phyloP scores from a whole-genome alignment of 2,113 vertebrate species.

The Nycticryphes semicollaris region DNA sequence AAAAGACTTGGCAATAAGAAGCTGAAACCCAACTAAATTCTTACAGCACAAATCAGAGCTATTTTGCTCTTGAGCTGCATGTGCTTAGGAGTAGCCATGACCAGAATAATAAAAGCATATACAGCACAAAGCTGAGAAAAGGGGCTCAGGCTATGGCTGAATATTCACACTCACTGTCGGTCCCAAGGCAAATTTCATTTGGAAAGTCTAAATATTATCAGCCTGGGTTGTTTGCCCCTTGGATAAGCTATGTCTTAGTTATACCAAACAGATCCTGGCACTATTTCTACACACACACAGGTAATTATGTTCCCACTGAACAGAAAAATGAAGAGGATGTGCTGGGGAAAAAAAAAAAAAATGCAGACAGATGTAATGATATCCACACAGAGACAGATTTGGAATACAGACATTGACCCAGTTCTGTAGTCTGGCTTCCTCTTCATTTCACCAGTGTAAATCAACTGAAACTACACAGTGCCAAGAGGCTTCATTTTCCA shows the following conservation, averaged over 20 bases:
- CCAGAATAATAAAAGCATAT: not conserved
- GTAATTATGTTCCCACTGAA: conserved; percentile 16
- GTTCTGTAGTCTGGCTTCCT: not conserved
- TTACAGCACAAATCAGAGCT: not conserved
- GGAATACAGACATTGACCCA: not conserved
- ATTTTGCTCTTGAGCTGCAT: not conserved
- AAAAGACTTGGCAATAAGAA: not conserved
- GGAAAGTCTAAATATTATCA: not conserved
- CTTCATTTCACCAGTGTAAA: not conserved
- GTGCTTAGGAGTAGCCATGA: conserved; percentile 4
- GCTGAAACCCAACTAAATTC: conserved; percentile 10
- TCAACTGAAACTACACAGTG: not conserved
- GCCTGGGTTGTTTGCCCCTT: not conserved
- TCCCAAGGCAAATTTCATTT: not conserved
- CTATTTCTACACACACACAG: not conserved
- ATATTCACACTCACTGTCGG: not conserved
- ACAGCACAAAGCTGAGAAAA: not conserved
- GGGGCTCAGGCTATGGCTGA: not conserved
- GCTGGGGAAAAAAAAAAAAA: not conserved
- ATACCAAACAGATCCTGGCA: not conserved
- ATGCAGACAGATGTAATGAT: not conserved
- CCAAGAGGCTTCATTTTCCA: conserved; percentile 35
- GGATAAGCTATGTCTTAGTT: not conserved
- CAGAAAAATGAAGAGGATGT: not conserved
- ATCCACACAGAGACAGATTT: not conserved